A percentile compares a stretch with the other conserved stretches of the same genome.
These are phyloP conservation scores for Arge pagana DNA, from an alignment of 2,888 invertebrate species.

Conservation along the genomic window DNA sequence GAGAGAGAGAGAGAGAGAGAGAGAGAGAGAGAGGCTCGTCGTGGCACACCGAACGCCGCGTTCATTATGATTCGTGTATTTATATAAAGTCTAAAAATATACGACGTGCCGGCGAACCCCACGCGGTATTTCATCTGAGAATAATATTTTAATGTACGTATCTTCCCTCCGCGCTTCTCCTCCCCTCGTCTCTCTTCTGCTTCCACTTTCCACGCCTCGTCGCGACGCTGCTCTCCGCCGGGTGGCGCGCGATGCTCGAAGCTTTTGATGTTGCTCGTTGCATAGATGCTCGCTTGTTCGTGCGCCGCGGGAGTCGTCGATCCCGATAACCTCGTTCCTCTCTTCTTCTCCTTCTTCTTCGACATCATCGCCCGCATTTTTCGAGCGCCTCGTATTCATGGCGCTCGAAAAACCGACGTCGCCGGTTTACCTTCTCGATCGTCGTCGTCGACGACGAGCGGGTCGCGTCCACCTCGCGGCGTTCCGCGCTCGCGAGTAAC, in stretches of 20 bases:
- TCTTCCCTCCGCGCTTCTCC: conserved; percentile 30
- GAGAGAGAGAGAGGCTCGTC: conserved; percentile 31
- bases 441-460: conserved; percentile 26
- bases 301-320: conserved; percentile 22
- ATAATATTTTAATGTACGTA: conserved; percentile 58
- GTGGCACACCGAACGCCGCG: conserved; percentile 43
- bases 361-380: neutral
- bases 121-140: conserved; percentile 59
- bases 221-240: conserved; percentile 14
- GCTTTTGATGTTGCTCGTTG: conserved; percentile 24
- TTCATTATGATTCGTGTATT: conserved; percentile 60
- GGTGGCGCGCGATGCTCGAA: conserved; percentile 20
- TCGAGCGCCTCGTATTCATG: neutral
- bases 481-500: conserved; percentile 49
- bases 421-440: conserved; percentile 13
- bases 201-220: conserved; percentile 23
- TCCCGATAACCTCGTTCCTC: conserved; percentile 23
- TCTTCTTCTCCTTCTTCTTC: conserved; percentile 18
- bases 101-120: conserved; percentile 55
- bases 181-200: conserved; percentile 26
- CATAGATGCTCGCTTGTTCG: conserved; percentile 21
- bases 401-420: no score
- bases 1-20: conserved; percentile 35
- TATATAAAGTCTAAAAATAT: conserved; percentile 60
- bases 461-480: no score